phyloP scores from a whole-genome alignment of 1,140 invertebrate genomes.

The Nasonia longicornis region DNA sequence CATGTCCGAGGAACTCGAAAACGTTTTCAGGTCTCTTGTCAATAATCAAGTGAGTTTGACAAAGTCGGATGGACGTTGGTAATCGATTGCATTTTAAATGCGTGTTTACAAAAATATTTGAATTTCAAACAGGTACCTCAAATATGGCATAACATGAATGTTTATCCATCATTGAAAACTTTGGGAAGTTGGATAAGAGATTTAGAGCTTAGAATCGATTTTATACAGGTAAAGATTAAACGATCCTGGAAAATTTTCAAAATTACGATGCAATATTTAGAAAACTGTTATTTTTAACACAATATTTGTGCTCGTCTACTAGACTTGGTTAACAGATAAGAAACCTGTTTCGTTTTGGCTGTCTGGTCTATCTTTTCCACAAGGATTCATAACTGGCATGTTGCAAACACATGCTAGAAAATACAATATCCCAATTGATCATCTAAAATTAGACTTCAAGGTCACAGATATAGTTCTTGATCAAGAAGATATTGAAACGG shows the following conservation, averaged over 20 bases:
- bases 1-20: conserved; percentile 89
- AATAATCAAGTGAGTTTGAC: conserved; percentile 75
- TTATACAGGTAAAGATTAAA: conserved; percentile 73
- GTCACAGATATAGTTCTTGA: conserved; percentile 71
- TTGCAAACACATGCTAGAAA: conserved; percentile 88
- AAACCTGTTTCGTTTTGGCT: conserved; percentile 88
- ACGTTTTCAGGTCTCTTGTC: conserved; percentile 81
- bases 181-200: conserved; percentile 87
- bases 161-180: conserved; percentile 89
- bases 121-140: conserved; percentile 74
- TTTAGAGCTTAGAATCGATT: conserved; percentile 81
- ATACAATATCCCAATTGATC: conserved; percentile 87
- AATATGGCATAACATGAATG: conserved; percentile 80
- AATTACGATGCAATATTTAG: background rate
- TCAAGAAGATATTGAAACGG: conserved; percentile 76
- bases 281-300: background rate
- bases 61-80: background rate
- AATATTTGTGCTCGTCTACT: conserved; percentile 12
- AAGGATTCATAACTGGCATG: conserved; percentile 89
- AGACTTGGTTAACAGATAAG: conserved; percentile 80
- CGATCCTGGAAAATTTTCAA: background rate
- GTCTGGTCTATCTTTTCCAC: conserved; percentile 91
- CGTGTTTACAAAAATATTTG: background rate
- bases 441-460: conserved; percentile 83
- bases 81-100: conserved; percentile 14